Percentiles rank a stretch among this genome's conserved stretches.
phyloP scores from a whole-genome alignment of 1,140 invertebrate genomes.

The Phthorimaea operculella region DNA sequence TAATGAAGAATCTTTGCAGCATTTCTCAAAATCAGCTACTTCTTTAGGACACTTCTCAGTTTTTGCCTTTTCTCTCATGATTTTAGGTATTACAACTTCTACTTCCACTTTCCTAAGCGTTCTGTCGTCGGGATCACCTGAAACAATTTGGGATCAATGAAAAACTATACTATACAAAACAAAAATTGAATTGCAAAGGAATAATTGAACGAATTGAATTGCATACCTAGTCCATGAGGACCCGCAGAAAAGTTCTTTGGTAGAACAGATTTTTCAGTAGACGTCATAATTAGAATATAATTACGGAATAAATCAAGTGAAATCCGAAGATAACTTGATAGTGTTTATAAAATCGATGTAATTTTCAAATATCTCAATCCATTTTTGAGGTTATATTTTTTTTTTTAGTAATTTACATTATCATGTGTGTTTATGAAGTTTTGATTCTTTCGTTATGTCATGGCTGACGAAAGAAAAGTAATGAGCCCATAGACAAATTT shows the following conservation, averaged over 20 bases:
- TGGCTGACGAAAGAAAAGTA: too few species aligned
- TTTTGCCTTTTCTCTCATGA: slow-evolving; percentile 83
- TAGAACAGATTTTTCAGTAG: slow-evolving; percentile 44
- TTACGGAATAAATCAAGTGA: too few species aligned
- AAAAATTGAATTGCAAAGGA: neutral
- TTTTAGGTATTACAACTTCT: slow-evolving; percentile 86
- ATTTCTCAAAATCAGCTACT: slow-evolving; percentile 79
- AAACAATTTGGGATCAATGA: slow-evolving; percentile 30
- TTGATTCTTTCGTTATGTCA: too few species aligned
- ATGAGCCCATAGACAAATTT: too few species aligned
- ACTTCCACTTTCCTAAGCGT: slow-evolving; percentile 84
- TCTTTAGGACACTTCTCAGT: slow-evolving; percentile 79
- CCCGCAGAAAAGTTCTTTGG: slow-evolving; percentile 58
- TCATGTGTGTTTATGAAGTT: too few species aligned
- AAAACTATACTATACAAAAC: neutral
- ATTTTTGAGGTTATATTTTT: too few species aligned
- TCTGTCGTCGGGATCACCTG: slow-evolving; percentile 88
- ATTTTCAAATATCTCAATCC: too few species aligned
- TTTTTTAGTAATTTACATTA: too few species aligned
- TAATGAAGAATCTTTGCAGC: slow-evolving; percentile 77
- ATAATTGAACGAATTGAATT: neutral
- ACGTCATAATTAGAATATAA: slow-evolving; percentile 9
- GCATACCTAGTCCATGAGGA: slow-evolving; percentile 69
- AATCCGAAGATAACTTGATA: too few species aligned
- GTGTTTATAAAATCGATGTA: too few species aligned